Evolutionary conservation across 2,888 invertebrate genomes (phyloP).

Genomic region (Euclidia mi): DNA sequence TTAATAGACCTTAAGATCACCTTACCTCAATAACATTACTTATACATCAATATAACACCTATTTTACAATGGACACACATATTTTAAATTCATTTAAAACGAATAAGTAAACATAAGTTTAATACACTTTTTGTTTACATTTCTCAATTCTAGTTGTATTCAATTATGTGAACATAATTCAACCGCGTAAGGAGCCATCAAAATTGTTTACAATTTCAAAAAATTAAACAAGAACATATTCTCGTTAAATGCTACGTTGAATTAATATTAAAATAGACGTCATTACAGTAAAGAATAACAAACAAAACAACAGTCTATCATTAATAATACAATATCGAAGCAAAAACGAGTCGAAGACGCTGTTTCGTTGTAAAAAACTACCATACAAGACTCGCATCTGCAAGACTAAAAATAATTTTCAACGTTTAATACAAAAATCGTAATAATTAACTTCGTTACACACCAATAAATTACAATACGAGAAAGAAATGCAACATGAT

Average conservation of each 20-base stretch:
- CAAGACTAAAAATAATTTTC: conserved; percentile 88
- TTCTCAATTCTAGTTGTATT: conserved; percentile 15
- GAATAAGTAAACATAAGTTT: conserved; percentile 3
- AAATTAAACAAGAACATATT: conserved; percentile 24
- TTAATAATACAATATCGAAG: conserved; percentile 56
- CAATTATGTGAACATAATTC: conserved; percentile 26
- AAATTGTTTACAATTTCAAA: conserved; percentile 34
- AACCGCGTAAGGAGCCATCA: conserved; percentile 9
- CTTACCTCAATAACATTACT: conserved; percentile 1
- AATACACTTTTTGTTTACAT: conserved; percentile 6
- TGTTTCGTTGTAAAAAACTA: conserved; percentile 80
- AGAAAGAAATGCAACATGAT: conserved; percentile 87
- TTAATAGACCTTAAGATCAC: conserved; percentile 2
- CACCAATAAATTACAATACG: conserved; percentile 90
- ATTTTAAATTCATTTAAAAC: conserved; percentile 4
- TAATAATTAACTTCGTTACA: conserved; percentile 90
- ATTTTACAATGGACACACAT: conserved; percentile 5
- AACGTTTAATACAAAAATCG: conserved; percentile 90
- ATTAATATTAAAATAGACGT: conserved; percentile 55
- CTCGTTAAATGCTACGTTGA: conserved; percentile 36
- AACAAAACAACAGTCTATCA: conserved; percentile 54
- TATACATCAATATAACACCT: not conserved
- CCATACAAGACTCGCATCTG: conserved; percentile 72
- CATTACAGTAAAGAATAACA: conserved; percentile 51
- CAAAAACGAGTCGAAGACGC: conserved; percentile 59